phyloP scores from a whole-genome alignment of 2,888 invertebrate genomes.

The Apodemia hepburni region DNA sequence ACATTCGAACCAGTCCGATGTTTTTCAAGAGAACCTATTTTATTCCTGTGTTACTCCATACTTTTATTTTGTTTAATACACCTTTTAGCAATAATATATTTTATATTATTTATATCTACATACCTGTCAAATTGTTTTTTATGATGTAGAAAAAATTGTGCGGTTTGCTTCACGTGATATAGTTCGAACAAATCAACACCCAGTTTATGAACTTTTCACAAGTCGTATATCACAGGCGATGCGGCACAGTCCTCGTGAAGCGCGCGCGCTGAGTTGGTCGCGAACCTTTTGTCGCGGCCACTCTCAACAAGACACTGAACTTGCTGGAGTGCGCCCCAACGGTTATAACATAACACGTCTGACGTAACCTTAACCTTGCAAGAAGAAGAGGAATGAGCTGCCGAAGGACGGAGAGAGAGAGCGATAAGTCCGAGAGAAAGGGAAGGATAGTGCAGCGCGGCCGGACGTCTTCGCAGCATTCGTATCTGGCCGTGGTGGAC shows the following conservation, averaged over 20 bases:
- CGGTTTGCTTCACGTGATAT: constrained; percentile 51
- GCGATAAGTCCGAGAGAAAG: constrained; percentile 73
- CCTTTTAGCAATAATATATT: constrained; percentile 3
- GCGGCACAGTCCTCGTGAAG: constrained; percentile 62
- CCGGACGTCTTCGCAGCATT: constrained; percentile 33
- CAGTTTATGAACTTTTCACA: constrained; percentile 78
- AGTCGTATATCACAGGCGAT: constrained; percentile 71
- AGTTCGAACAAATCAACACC: constrained; percentile 75
- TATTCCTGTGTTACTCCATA: background rate
- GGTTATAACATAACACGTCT: constrained; percentile 81
- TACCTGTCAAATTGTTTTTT: background rate
- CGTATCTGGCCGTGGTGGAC: constrained; percentile 13
- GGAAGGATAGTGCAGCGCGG: constrained; percentile 55
- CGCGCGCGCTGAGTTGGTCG: constrained; percentile 59
- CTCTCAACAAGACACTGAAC: constrained; percentile 79
- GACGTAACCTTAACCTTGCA: constrained; percentile 81
- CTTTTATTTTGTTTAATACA: background rate
- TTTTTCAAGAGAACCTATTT: constrained; percentile 10
- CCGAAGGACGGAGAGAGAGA: constrained; percentile 76
- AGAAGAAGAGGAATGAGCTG: constrained; percentile 78
- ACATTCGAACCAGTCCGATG: constrained; percentile 46
- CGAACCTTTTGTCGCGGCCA: constrained; percentile 74
- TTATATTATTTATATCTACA: background rate
- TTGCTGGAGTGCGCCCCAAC: constrained; percentile 76
- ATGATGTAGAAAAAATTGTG: constrained; percentile 15